Base-by-base conservation (phyloP, 2,888 invertebrate genomes). In the Drosophila putrida region DNA sequence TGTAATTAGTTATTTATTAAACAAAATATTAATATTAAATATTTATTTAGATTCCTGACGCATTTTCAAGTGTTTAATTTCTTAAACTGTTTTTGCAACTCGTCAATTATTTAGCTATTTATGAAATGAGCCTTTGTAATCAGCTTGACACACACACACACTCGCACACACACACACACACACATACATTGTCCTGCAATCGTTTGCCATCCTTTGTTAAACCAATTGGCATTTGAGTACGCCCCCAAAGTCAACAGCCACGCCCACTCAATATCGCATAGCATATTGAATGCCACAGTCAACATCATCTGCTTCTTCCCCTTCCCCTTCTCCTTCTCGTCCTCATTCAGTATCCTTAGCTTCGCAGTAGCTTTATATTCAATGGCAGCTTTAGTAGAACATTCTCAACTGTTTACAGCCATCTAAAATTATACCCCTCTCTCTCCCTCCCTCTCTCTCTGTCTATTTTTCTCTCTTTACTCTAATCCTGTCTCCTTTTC, bases 161-260 rank as follows among this genome's bases (percentile, higher is more conserved):
- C 31, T 35, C 11, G 28, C 36, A 54, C 10, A 44, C 38, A 47
- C 10, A 27, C 11, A 15, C 43, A 31, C 20, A 31, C 5, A 31
- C 8, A 41, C 8, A 35, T 8, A 46, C 35, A 54, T 43, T 59
- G 66, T 71, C 38, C 62, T 73, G 62, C 61, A 61, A 54, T 72
- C 73, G 58, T 49, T 64, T 61, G 20, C 35, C 33, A 49, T 55
- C 61, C 65, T 64, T 60, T 75, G 67, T 49, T 63, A 61, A 36
- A 44, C 43, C 73, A 67, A 72, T 75, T 73, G 74, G 59, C 44
- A 64, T 64, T 61, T 55, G 63, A 58, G 63, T 44, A 67, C 67
- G 46, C 55, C 62, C 62, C 20, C 36, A 10, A 39, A 44, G 10
- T 20, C 27, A 44, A 35, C 55, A 27, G 72, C 33, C 73, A 55